These are phyloP conservation scores for Drosophila simulans DNA, from an alignment of 1,140 invertebrate species.

Conservation along the genomic window DNA sequence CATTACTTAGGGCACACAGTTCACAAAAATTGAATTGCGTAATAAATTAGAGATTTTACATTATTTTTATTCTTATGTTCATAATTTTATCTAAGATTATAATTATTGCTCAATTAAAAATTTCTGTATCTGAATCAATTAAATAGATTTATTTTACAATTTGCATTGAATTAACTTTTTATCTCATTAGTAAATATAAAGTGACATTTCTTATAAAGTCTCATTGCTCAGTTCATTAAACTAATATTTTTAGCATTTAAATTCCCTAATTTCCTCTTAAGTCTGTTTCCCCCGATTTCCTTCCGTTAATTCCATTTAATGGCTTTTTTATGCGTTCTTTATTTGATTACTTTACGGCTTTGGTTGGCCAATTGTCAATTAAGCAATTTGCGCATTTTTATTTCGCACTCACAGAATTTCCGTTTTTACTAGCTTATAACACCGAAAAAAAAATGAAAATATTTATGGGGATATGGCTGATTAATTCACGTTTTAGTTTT, in stretches of 20 bases:
- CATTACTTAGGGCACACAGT: no score
- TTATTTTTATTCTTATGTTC: no score
- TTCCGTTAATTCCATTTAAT: background rate
- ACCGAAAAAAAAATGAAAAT: conserved; percentile 36
- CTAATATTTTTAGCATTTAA: background rate
- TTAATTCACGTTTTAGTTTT: conserved; percentile 2
- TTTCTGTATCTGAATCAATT: no score
- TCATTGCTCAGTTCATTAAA: background rate
- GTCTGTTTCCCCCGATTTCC: background rate
- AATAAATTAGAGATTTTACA: no score
- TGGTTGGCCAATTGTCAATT: conserved; percentile 35
- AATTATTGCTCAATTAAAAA: no score
- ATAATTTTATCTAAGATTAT: no score
- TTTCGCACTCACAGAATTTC: conserved; percentile 28
- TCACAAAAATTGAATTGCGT: no score
- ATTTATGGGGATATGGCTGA: conserved; percentile 3
- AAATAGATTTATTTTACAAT: no score
- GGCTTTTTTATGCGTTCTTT: conserved; percentile 18
- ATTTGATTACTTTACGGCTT: conserved; percentile 21
- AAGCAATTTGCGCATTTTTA: conserved; percentile 34
- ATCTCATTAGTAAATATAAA: no score
- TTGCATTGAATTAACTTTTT: no score
- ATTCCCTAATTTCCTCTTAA: background rate
- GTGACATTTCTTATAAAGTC: background rate
- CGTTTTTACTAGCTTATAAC: conserved; percentile 2